A percentile compares a stretch with the other conserved stretches of the same genome.
Evolutionary conservation across 2,797 vertebrate species (phyloP).

Genomic region (Distichodus sexfasciatus): DNA sequence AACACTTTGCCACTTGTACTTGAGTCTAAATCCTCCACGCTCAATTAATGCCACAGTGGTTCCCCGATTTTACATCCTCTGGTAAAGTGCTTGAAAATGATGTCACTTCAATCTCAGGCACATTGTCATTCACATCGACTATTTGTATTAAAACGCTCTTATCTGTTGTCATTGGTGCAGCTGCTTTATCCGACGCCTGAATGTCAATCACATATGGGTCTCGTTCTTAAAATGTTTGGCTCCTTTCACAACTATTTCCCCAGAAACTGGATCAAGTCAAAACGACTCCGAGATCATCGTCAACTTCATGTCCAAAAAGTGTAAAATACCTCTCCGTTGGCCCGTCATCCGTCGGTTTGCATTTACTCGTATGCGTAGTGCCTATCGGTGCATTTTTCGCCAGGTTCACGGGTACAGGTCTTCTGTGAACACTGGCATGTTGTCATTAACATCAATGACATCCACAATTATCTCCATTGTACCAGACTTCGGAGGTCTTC

Average conservation of each 20-base stretch:
- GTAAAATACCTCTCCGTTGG: slow-evolving; percentile 56
- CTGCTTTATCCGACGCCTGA: slow-evolving; percentile 56
- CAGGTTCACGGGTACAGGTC: slow-evolving; percentile 45
- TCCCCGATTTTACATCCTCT: slow-evolving; percentile 67
- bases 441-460: slow-evolving; percentile 75
- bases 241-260: slow-evolving; percentile 58
- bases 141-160: slow-evolving; percentile 54
- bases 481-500: slow-evolving; percentile 68
- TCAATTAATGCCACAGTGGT: slow-evolving; percentile 62
- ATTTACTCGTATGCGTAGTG: slow-evolving; percentile 50
- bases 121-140: slow-evolving; percentile 58
- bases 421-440: slow-evolving; percentile 70
- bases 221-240: slow-evolving; percentile 56
- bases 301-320: slow-evolving; percentile 45
- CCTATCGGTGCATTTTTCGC: slow-evolving; percentile 63
- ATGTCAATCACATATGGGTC: slow-evolving; percentile 59
- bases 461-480: slow-evolving; percentile 52
- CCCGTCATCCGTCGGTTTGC: slow-evolving; percentile 59
- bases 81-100: slow-evolving; percentile 67
- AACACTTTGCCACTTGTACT: slow-evolving; percentile 59
- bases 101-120: slow-evolving; percentile 68
- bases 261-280: slow-evolving; percentile 50
- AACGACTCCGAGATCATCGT: slow-evolving; percentile 48
- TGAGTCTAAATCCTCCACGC: slow-evolving; percentile 66
- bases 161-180: slow-evolving; percentile 37